A percentile compares a stretch with the other conserved stretches of the same genome.
Evolutionary conservation across 2,113 vertebrate genomes (phyloP).

Genomic region (Corythornis madagascariensis): DNA sequence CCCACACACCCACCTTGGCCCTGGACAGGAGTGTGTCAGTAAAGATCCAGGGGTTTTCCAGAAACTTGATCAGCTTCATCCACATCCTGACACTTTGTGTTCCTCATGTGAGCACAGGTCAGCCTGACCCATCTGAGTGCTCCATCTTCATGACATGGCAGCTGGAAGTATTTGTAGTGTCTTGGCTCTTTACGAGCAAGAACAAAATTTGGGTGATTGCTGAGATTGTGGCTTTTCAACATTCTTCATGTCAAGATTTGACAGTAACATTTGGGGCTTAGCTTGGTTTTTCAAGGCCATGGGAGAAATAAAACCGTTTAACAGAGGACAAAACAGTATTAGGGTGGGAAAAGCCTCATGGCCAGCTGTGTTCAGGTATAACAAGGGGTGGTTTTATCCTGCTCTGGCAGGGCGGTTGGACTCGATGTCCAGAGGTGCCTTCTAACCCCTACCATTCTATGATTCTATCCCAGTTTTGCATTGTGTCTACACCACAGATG

Average conservation of each 20-base stretch:
- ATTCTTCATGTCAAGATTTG: not conserved
- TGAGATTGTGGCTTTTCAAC: not conserved
- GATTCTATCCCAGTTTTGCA: not conserved
- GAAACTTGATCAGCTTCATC: not conserved
- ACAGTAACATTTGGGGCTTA: not conserved
- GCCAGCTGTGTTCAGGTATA: not conserved
- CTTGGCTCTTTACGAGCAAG: not conserved
- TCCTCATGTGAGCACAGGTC: not conserved
- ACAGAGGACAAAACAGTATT: not conserved
- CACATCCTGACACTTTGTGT: rapidly evolving
- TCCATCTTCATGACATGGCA: not conserved
- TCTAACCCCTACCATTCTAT: too few species aligned
- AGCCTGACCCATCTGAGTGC: not conserved
- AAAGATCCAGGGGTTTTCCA: not conserved
- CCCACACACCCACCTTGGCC: not conserved
- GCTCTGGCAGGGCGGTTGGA: too few species aligned
- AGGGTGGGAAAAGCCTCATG: not conserved
- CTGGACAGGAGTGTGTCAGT: constrained; percentile 15
- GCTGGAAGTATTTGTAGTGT: not conserved
- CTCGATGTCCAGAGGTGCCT: too few species aligned
- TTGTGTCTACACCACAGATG: not conserved
- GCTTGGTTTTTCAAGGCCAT: not conserved
- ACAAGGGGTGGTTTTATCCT: not conserved
- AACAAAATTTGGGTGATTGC: not conserved
- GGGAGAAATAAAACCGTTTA: not conserved